Base-by-base conservation (phyloP, 2,888 invertebrate species). In the Ferrisia virgata region DNA sequence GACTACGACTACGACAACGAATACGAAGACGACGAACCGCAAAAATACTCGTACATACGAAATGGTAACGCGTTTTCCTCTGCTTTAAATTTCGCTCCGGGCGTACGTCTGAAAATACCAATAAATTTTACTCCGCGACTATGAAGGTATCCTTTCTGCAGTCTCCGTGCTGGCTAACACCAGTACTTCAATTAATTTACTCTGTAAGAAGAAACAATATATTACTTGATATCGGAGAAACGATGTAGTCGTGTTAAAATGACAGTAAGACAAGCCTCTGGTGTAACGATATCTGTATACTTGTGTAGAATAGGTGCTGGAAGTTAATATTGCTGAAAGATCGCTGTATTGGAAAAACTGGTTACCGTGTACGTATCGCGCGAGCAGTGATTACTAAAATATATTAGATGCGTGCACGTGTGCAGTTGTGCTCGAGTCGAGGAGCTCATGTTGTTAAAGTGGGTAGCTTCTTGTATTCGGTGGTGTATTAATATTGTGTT, bases 241-340 rank as follows among this genome's bases (percentile, higher is more conserved):
- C 82, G 82, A 82, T 82, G 82, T 82, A 82, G 82, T 82, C 82
- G 82, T 82, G 82, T 82, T 82, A 82, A 82, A 82, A 82, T 82
- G 82, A 82, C 82, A 82, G 82, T 72, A 82, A 82, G 82, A 82
- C 82, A 82, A 82, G 82, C 82, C 82, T 82, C 82, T 82, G 82
- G 82, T 82, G 82, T 82, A 82, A 82, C 82, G 82, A 82, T 82
- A 82, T 76, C 72, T 82, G 28, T n/a, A n/a, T n/a, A n/a, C n/a
- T n/a, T n/a, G n/a, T n/a, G n/a, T 64, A 40, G 47, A 76, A 82
- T 82, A 82, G 69, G 82, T 82, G 82, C 82, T 82, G 72, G 25
- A 43, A 82, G 82, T 82, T 82, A 36, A 72, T 82, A 82, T 72
- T 72, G 69, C 40, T 64, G 82, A 82, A 72, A 39, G 69, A 82